Evolutionary conservation across 2,113 vertebrate genomes (phyloP).

Genomic region (Tapirus terrestris): DNA sequence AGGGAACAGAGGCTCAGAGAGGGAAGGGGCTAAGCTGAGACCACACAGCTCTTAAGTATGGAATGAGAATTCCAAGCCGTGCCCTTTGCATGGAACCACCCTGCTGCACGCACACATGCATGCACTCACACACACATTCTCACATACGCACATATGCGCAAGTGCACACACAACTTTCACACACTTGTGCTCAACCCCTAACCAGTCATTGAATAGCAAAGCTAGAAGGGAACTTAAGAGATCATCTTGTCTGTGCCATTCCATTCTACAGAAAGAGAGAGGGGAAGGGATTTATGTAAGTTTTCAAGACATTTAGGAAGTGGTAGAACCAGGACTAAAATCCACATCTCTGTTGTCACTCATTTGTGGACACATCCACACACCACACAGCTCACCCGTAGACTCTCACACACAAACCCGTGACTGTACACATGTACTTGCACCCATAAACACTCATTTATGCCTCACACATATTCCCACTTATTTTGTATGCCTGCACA

Average conservation of each 20-base stretch:
- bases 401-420: not conserved
- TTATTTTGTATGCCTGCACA: not conserved
- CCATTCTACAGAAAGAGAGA: not conserved
- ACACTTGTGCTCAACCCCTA: not conserved
- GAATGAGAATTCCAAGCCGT: not conserved
- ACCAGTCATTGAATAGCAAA: not conserved
- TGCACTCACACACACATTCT: not conserved
- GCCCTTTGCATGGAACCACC: not conserved
- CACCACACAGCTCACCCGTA: not conserved
- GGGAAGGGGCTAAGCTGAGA: not conserved
- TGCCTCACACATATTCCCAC: not conserved
- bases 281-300: not conserved
- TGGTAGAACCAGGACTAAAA: not conserved
- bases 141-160: not conserved
- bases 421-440: not conserved
- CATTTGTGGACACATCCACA: not conserved
- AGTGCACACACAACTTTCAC: not conserved
- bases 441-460: not conserved
- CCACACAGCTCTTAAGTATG: not conserved
- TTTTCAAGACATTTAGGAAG: not conserved
- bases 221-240: not conserved
- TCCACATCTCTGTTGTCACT: not conserved
- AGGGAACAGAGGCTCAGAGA: not conserved
- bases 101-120: not conserved
- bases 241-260: not conserved